These are phyloP conservation scores for Cephus nigrinus DNA, from an alignment of 2,888 invertebrate species.

Conservation along the genomic window DNA sequence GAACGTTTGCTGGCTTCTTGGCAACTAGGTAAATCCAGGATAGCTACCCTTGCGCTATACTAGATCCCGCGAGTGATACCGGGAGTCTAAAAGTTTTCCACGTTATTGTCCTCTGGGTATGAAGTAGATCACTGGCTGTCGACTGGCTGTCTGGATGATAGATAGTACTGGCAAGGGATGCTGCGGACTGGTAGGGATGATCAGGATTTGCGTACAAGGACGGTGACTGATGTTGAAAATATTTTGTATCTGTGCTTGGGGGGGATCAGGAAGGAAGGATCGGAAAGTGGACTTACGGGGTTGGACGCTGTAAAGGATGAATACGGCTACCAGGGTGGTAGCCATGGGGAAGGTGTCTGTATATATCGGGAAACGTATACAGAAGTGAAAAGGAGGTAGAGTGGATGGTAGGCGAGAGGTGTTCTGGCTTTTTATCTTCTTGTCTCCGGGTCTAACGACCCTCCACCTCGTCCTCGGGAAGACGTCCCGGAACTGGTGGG, in stretches of 20 bases:
- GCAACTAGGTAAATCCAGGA: not conserved
- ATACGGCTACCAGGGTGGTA: not conserved
- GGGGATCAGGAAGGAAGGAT: not conserved
- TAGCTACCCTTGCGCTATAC: not conserved
- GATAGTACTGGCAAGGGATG: not conserved
- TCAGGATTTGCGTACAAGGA: not conserved
- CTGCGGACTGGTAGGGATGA: not conserved
- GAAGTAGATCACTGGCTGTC: not conserved
- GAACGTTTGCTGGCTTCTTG: not conserved
- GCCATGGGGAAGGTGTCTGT: not conserved
- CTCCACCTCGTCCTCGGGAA: not conserved
- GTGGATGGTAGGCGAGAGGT: not conserved
- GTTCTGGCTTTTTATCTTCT: conserved; percentile 23
- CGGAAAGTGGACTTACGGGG: not conserved
- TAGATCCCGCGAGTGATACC: not conserved
- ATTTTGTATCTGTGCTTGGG: not conserved
- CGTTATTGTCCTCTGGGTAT: not conserved
- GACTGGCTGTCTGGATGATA: not conserved
- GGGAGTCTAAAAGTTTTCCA: not conserved
- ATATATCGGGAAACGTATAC: not conserved
- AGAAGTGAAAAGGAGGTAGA: not conserved
- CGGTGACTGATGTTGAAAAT: not conserved
- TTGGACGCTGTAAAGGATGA: not conserved
- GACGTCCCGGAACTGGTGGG: not conserved
- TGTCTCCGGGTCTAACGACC: conserved; percentile 23